Evolutionary conservation across 2,888 invertebrate genomes (phyloP), one percentile per base, ranked within the genome.

Genomic region (Patella pellucida): DNA sequence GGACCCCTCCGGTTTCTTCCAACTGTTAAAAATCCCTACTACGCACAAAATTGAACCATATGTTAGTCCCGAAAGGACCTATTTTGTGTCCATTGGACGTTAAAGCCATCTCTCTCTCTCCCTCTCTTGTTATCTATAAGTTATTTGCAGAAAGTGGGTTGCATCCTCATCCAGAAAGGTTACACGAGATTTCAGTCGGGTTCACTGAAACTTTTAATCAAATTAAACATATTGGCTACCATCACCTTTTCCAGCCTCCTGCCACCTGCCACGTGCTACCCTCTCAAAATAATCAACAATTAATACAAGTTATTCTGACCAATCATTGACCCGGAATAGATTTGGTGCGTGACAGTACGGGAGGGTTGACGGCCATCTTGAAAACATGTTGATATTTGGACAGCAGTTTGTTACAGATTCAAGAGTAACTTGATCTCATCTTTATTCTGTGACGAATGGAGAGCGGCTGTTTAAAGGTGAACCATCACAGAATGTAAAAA

Each of bases 271-370:
- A 62, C 15, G 19, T n/a, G n/a, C 62, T 62, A 19, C 41, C 41
- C n/a, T 62, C 19, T 62, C n/a, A 62, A 62, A 62, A 62, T 19
- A 62, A 62, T n/a, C 62, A 62, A 62, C 62, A 62, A 62, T 62
- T 62, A 62, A 62, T 19, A 62, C 19, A 15, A 62, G 62, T 62
- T 62, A 62, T 62, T 62, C 19, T 62, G 62, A 62, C 62, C 62
- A 62, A 62, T 62, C 62, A 12, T 19, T 62, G 62, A 62, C 62
- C 62, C 62, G n/a, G 62, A 62, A 62, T 62, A 62, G 11, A 62
- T n/a, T 62, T 62, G 62, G 19, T 62, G 62, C 62, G 19, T 62
- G 62, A 62, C 62, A 4, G 19, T 62, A 16, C n/a, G n/a, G 62
- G 9, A 41, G 19, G n/a, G 62, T 62, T 62, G n/a, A 62, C 62